Evolutionary conservation across 2,113 vertebrate genomes (phyloP), one percentile per base, ranked within the genome.

Genomic region (Coregonus clupeaformis): DNA sequence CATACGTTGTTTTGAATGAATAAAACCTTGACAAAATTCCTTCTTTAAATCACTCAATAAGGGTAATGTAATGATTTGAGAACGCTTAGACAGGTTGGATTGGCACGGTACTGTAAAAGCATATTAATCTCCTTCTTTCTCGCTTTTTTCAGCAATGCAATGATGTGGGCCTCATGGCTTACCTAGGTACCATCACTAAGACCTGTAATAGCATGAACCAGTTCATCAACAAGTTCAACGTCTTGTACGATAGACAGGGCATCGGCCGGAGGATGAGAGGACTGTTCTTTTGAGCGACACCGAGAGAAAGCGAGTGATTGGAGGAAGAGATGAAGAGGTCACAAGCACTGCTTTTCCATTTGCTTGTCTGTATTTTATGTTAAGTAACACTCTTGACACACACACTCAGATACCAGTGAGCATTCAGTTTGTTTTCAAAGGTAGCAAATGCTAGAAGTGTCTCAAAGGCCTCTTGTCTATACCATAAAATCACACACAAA

Each of bases 171-270:
- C 93, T 98, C 78, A 97, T 97, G 96, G 94, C 96, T 4, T 98
- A 97, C 82, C 92, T 97, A 59, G 96, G 96, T 82, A 95, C 95
- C 87, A 97, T 98, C 92, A 98, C 96, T 85, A 97, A 97, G 89
- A 95, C 94, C 3, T 98, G 96, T 89, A 98, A 98, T 92, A 97
- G 96, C 87, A 97, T 97, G 96, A 98, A 98, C 88, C 96, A 97
- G 91, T 98, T 98, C 60, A 96, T 98, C 90, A 98, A 97, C 93
- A 98, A 97, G 89, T 98, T 98, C 91, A 98, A 98, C 81, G 93
- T 97, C 67, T 94, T 98, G 84, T 97, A 98, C 1, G 96, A 98
- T 85, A 91, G 96, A 49, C 96, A 98, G 89, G 96, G 96, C 75
- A 96, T 98, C 6, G 96, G 96, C 64, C 93, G 96, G 9, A 92